phyloP scores from a whole-genome alignment of 1,140 invertebrate genomes.

The Magallana gigas region DNA sequence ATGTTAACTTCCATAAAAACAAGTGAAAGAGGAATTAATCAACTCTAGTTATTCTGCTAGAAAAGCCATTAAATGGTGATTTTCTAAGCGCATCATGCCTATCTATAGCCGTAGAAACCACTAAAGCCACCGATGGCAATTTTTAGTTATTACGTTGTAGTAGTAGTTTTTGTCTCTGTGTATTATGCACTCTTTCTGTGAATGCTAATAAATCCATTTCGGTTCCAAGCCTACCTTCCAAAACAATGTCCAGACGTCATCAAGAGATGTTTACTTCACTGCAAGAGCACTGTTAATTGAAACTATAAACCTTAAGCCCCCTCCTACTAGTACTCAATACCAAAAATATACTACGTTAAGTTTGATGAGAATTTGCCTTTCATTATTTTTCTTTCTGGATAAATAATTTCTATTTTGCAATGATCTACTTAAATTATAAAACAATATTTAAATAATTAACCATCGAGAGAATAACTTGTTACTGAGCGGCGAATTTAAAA shows the following conservation, averaged over 20 bases:
- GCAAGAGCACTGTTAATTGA: neutral
- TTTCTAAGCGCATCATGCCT: neutral
- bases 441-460: too few relatives aligned
- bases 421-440: too few relatives aligned
- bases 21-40: neutral
- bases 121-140: neutral
- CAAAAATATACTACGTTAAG: too few relatives aligned
- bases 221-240: neutral
- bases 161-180: neutral
- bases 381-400: too few relatives aligned
- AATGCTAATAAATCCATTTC: neutral
- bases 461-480: too few relatives aligned
- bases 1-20: neutral
- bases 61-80: slow-evolving; percentile 2
- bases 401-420: too few relatives aligned
- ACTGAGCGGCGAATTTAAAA: too few relatives aligned
- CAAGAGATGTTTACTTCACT: neutral
- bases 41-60: neutral
- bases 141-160: slow-evolving; percentile 24
- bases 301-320: neutral
- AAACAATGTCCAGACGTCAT: slow-evolving; percentile 21
- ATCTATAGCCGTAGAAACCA: neutral
- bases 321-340: slow-evolving; percentile 9
- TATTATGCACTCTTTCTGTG: neutral
- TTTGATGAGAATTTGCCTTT: too few relatives aligned